Evolutionary conservation across 1,140 invertebrate genomes (phyloP).

Genomic region (Macrobrachium rosenbergii): DNA sequence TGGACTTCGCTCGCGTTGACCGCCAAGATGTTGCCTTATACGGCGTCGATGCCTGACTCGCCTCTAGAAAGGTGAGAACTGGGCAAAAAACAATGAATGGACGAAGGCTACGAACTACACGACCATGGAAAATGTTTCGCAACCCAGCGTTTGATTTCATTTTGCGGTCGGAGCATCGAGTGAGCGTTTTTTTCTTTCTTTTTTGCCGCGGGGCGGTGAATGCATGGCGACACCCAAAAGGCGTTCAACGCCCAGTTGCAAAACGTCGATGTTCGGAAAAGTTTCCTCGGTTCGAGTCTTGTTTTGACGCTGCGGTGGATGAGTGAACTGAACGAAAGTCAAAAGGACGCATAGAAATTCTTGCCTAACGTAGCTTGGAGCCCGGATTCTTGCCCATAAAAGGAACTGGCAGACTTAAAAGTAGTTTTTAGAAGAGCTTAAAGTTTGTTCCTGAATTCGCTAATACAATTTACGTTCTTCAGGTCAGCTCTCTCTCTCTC

Average conservation of each 20-base stretch:
- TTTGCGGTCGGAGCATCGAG: neutral
- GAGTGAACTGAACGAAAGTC: neutral
- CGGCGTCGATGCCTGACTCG: slow-evolving; percentile 13
- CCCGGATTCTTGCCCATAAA: neutral
- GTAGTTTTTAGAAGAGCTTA: neutral
- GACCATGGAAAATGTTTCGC: neutral
- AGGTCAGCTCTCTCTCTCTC: neutral
- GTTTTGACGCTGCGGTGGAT: neutral
- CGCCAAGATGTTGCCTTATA: slow-evolving; percentile 13
- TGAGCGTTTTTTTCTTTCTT: no score
- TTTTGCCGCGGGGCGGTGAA: neutral
- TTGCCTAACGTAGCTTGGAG: neutral
- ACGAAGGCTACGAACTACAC: slow-evolving; percentile 13
- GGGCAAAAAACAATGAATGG: slow-evolving; percentile 26
- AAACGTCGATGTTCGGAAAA: neutral
- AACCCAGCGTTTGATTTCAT: neutral
- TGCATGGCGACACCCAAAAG: neutral
- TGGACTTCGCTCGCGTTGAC: neutral
- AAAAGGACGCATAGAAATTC: slow-evolving; percentile 6
- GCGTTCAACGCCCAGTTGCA: neutral
- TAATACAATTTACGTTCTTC: neutral
- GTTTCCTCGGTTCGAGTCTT: neutral
- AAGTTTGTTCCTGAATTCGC: neutral
- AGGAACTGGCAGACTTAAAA: neutral
- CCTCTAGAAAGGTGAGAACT: slow-evolving; percentile 22